phyloP scores from a whole-genome alignment of 2,113 vertebrate genomes.

The Oreotragus oreotragus region DNA sequence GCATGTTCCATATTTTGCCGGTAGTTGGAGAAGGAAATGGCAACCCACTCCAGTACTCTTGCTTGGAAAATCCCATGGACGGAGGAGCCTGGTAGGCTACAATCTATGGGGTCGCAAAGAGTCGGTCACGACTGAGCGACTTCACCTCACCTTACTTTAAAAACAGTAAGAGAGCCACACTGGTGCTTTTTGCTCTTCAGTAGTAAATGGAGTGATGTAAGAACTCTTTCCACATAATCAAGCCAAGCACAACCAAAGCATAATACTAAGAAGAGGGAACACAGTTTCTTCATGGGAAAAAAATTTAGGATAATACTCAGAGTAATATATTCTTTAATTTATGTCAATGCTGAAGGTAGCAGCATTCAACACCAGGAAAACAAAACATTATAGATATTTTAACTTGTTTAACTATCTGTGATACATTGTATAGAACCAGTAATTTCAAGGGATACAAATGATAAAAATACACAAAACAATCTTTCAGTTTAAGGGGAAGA shows the following conservation, averaged over 20 bases:
- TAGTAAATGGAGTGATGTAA: not conserved
- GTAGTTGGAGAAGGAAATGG: too few species aligned
- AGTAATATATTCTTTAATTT: not conserved
- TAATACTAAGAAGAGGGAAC: not conserved
- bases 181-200: not conserved
- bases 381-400: not conserved
- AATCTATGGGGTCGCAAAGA: too few species aligned
- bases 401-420: not conserved
- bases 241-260: constrained; percentile 3
- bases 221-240: not conserved
- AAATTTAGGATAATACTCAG: not conserved
- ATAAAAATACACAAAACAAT: not conserved
- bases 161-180: not conserved
- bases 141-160: too few species aligned
- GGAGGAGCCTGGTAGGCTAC: too few species aligned
- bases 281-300: not conserved
- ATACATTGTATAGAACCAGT: not conserved
- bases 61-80: too few species aligned
- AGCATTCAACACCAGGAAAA: not conserved
- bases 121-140: too few species aligned
- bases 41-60: too few species aligned
- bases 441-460: not conserved
- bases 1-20: not conserved
- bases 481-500: not conserved
- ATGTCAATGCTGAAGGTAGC: not conserved